Conservation (phyloP, 1,140 invertebrate species). For the Leptoteleia sp. region DNA sequence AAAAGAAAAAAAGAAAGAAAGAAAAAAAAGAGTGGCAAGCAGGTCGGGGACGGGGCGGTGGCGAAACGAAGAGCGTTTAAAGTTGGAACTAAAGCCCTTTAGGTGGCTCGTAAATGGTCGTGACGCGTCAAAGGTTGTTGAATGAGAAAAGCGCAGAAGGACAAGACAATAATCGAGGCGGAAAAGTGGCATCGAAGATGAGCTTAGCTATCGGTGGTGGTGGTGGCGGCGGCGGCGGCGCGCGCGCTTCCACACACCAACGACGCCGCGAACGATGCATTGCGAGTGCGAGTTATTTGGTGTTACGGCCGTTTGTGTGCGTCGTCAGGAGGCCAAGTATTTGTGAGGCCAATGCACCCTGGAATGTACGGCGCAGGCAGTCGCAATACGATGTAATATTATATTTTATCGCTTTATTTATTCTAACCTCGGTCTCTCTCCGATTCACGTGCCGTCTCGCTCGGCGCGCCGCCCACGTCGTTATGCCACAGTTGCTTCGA, state of each 20-base stretch:
- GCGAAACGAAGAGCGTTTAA: too few species aligned
- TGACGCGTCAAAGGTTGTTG: constrained; percentile 58
- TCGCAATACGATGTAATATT: constrained; percentile 74
- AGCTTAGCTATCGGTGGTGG: constrained; percentile 45
- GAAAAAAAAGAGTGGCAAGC: too few species aligned
- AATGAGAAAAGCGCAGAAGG: constrained; percentile 47
- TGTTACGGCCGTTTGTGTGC: constrained; percentile 68
- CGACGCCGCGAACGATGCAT: constrained; percentile 63
- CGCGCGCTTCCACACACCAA: constrained; percentile 15
- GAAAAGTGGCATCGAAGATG: constrained; percentile 66
- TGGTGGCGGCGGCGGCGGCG: constrained; percentile 24
- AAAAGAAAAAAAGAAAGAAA: too few species aligned
- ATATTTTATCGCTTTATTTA: constrained; percentile 80
- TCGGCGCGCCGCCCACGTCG: constrained; percentile 68
- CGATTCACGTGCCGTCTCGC: constrained; percentile 47
- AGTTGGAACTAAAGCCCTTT: too few species aligned
- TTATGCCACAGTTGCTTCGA: constrained; percentile 68
- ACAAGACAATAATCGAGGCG: constrained; percentile 63
- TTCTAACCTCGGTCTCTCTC: constrained; percentile 71
- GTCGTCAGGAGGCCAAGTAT: constrained; percentile 76
- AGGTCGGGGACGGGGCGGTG: too few species aligned
- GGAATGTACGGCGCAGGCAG: constrained; percentile 77
- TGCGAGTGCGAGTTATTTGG: constrained; percentile 67
- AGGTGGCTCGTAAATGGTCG: constrained; percentile 40
- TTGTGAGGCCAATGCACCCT: constrained; percentile 80